Evolutionary conservation across 2,888 invertebrate genomes (phyloP), one percentile per base, ranked within the genome.

Genomic region (Sesamia inferens): DNA sequence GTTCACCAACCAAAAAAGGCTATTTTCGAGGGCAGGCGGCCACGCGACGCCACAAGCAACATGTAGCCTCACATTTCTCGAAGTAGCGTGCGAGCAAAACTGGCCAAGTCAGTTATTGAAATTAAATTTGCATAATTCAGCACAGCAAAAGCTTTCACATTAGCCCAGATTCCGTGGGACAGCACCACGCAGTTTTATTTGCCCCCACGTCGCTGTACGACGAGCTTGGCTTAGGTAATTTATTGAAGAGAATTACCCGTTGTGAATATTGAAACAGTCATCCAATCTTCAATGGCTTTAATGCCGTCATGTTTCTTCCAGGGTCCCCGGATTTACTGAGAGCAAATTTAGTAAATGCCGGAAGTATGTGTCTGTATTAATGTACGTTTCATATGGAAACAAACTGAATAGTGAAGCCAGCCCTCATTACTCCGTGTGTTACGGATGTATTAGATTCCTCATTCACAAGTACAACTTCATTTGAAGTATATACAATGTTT

Each of bases 91-190:
- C 88, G 67, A 68, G 76, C 87, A 87, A 77, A 76, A 85, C 83
- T 81, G 78, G 79, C 90, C 85, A 88, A 92, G 90, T 90, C 88
- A 87, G 90, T 90, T 90, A 92, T 92, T 92, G 91, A 91, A 93
- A 92, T 93, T 90, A 88, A 91, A 92, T 93, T 91, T 92, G 87
- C 92, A 93, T 93, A 92, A 92, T 92, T 91, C 88, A 91, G 88
- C 83, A 89, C 91, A 91, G 89, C 87, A 89, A 92, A 92, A 89
- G 90, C 89, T 90, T 90, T 91, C 85, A 87, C 89, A 90, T 92
- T 88, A 89, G 88, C 85, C 83, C 80, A 83, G 88, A 88, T 89
- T 89, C 88, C 76, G 79, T 68, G 81, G 79, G 86, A 87, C 83
- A 85, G 80, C 64, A 69, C 70, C 67, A 66, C 62, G 61, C 71